A percentile compares a stretch with the other conserved stretches of the same genome.
phyloP scores from a whole-genome alignment of 2,888 invertebrate genomes.

The Neelides folsomi region DNA sequence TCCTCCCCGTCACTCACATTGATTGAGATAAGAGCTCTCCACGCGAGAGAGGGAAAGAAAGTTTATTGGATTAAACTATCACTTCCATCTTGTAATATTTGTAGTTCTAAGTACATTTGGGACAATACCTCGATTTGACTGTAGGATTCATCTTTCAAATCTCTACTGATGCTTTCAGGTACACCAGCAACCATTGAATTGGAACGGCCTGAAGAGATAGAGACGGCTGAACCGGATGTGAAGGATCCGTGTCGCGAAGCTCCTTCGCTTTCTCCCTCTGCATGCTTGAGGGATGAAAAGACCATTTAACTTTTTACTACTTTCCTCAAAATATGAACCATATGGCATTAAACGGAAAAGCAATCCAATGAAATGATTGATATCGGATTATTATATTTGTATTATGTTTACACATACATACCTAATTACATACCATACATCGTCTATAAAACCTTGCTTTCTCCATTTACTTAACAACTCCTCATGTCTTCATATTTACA shows the following conservation, averaged over 20 bases:
- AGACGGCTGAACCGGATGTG: conserved; percentile 24
- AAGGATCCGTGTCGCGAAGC: conserved; percentile 27
- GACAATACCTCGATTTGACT: conserved; percentile 15
- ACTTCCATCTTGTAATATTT: conserved; percentile 2
- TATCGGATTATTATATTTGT: no score
- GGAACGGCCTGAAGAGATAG: conserved; percentile 20
- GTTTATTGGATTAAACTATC: no score
- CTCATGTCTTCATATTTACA: no score
- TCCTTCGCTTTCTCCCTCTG: conserved; percentile 21
- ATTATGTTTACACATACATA: no score
- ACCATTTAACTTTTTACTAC: not conserved
- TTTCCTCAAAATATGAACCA: not conserved
- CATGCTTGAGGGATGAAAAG: conserved; percentile 9
- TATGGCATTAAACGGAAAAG: no score
- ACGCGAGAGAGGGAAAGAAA: no score
- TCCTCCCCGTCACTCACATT: no score
- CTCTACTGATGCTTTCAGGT: conserved; percentile 10
- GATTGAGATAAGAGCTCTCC: no score
- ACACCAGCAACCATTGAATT: conserved; percentile 3
- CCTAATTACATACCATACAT: no score
- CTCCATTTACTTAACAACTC: no score
- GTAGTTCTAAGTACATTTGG: not conserved
- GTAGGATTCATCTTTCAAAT: conserved; percentile 13
- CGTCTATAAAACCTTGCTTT: no score
- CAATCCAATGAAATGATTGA: no score